phyloP scores from a whole-genome alignment of 1,140 invertebrate species.

The Tetragonula clypearis region DNA sequence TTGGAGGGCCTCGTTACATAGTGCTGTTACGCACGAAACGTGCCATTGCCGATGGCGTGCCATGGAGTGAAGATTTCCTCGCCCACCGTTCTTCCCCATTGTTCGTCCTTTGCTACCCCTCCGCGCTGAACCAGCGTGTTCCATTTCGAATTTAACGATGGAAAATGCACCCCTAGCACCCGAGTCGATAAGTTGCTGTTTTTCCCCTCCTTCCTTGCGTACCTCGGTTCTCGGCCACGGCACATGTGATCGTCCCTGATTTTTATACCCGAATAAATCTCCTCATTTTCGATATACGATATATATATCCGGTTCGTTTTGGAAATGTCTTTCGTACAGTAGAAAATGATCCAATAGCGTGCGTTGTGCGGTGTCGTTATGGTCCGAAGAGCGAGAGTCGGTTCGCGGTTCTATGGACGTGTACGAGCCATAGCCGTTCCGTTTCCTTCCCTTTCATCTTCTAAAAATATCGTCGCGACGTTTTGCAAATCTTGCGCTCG shows the following conservation, averaged over 20 bases:
- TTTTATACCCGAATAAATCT: neutral
- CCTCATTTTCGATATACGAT: neutral
- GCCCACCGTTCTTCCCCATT: constrained; percentile 11
- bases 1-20: constrained; percentile 63
- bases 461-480: constrained; percentile 62
- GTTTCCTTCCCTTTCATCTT: constrained; percentile 64
- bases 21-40: constrained; percentile 71
- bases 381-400: neutral
- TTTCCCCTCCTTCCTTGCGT: constrained; percentile 38
- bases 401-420: neutral
- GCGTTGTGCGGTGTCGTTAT: neutral
- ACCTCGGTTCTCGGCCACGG: neutral
- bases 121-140: constrained; percentile 43
- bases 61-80: constrained; percentile 23
- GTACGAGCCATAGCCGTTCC: neutral
- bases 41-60: constrained; percentile 73
- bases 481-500: constrained; percentile 57
- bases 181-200: constrained; percentile 67
- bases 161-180: constrained; percentile 67
- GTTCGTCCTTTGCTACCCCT: neutral
- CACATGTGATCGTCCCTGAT: neutral
- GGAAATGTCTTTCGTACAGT: neutral
- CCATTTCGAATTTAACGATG: constrained; percentile 69
- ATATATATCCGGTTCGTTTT: neutral
- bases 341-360: neutral